Evolutionary conservation across 2,113 vertebrate genomes (phyloP).

Genomic region (Carollia perspicillata): DNA sequence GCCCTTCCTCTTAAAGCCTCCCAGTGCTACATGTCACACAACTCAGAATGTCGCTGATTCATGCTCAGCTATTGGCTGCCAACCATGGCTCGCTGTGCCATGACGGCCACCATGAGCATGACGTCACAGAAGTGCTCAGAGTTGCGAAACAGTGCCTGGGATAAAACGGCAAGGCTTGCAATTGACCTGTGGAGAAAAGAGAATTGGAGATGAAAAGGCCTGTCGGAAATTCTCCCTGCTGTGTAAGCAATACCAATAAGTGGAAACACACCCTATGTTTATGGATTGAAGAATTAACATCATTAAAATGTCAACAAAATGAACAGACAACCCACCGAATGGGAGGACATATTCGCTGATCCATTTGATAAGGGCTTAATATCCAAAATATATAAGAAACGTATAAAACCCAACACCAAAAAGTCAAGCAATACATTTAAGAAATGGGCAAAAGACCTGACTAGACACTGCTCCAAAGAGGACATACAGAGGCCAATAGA

Average conservation of each 20-base stretch:
- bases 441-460: not conserved
- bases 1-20: not conserved
- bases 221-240: constrained; percentile 9
- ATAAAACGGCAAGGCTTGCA: not conserved
- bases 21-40: not conserved
- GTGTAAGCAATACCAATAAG: not conserved
- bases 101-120: not conserved
- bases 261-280: not conserved
- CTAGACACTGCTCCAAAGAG: not conserved
- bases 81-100: not conserved
- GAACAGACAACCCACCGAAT: not conserved
- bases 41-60: not conserved
- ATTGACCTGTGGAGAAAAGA: not conserved
- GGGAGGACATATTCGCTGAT: not conserved
- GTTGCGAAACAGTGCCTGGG: not conserved
- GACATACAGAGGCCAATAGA: not conserved
- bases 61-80: not conserved
- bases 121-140: not conserved
- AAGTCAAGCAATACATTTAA: not conserved
- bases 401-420: not conserved
- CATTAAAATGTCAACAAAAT: too few species aligned
- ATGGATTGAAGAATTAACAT: too few species aligned
- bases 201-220: not conserved
- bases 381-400: not conserved
- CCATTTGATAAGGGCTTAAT: not conserved